A percentile compares a stretch with the other conserved stretches of the same genome.
These are phyloP conservation scores for Vanessa cardui DNA, from an alignment of 2,888 invertebrate species.

Conservation along the genomic window DNA sequence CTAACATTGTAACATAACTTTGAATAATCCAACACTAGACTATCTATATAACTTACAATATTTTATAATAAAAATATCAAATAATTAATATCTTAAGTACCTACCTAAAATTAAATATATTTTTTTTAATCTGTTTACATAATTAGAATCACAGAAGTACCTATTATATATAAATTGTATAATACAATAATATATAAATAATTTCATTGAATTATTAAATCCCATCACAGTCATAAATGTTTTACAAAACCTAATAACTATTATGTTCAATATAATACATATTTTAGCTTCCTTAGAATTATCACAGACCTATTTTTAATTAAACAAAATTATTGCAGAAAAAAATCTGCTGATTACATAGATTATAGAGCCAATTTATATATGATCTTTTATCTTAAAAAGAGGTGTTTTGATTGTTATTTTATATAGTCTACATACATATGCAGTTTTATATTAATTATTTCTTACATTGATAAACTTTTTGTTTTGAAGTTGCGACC, in stretches of 20 bases:
- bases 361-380: too few species aligned
- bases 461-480: too few species aligned
- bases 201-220: not conserved
- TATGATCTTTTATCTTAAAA: too few species aligned
- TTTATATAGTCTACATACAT: too few species aligned
- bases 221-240: conserved; percentile 5
- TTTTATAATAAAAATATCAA: not conserved
- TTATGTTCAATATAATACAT: not conserved
- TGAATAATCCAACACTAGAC: too few species aligned
- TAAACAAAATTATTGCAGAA: not conserved
- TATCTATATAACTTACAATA: too few species aligned
- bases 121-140: not conserved
- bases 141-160: conserved; percentile 6
- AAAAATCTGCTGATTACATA: too few species aligned
- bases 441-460: too few species aligned
- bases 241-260: not conserved
- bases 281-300: conserved; percentile 19
- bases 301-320: conserved; percentile 27
- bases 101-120: conserved; percentile 17
- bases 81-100: conserved; percentile 19
- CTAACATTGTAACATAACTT: too few species aligned
- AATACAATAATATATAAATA: not conserved
- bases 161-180: not conserved
- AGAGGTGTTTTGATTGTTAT: too few species aligned
- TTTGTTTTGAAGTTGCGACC: too few species aligned